Evolutionary conservation across 1,140 invertebrate genomes (phyloP), one percentile per base, ranked within the genome.

Genomic region (Periplaneta americana): DNA sequence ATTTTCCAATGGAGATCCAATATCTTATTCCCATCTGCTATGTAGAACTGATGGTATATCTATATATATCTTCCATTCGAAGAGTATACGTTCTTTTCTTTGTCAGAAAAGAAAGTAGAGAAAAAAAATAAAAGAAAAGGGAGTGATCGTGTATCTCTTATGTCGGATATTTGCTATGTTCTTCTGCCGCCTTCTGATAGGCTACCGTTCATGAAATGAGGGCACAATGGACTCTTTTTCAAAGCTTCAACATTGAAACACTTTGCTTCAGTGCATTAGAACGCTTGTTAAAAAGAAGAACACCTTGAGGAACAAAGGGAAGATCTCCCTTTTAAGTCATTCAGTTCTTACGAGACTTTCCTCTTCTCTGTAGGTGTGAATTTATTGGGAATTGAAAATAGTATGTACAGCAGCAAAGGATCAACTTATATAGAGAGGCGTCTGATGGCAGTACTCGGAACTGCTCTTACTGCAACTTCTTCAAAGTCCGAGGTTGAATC

Each of bases 1-100:
- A 39, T 39, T 79, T 79, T 39, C 78, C 78, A 57, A 33, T 76
- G 81, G 80, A 28, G 48, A 66, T 66, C 48, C 48, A 66, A 66
- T 3, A 3, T 66, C 48, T 28, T 66, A 66, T 66, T 66, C 48
- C 48, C 48, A 66, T 66, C 48, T 66, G 48, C 22, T 66, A 66
- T 8, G 48, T 5, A 66, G 48, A 66, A 66, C 48, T 66, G 48
- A 8, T 8, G 22, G 22, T 28, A 66, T 2, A n/a, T n/a, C 48
- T 66, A 66, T 66, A 66, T n/a, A n/a, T 66, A 66, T 28, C 37
- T 39, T 3, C 8, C 48, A 66, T 66, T 28, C 17, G 17, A 6
- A 48, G 13, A 48, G 1, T 22, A 18, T 15, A 15, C n/a, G 5
- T 48, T 15, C n/a, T 5, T 66, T 3, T 17, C 13, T 66, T 66